Base-by-base conservation (phyloP, 2,888 invertebrate species). In the Tetropium fuscum region DNA sequence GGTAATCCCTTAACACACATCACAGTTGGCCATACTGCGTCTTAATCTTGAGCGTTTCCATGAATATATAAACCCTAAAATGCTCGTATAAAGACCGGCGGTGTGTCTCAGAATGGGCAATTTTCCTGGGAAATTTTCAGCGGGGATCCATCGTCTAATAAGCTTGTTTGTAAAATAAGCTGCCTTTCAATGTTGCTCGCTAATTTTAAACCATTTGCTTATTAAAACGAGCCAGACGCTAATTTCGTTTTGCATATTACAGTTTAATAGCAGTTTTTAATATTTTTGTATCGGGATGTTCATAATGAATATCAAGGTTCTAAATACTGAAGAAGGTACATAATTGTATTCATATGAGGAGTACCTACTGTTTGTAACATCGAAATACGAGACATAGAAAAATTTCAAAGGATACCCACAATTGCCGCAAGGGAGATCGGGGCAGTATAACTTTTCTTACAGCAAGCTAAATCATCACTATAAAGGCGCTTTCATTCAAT, bases 11-110 rank as follows among this genome's bases (percentile, higher is more conserved):
- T 64, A 64, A 67, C 70, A 74, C 75, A 78, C 76, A 77, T 75
- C 75, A 68, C 64, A 74, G 74, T 75, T 73, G 77, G 75, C 74
- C 76, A 71, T 73, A 69, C 72, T 75, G 66, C 74, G 74, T 78
- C 79, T 79, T 79, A 78, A 79, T 78, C 78, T 78, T 76, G 77
- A 77, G 74, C 78, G 78, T 74, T 75, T 71, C 76, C 72, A 71
- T 79, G 79, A 79, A 79, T 79, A 79, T 76, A 77, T 78, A 77
- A 78, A 74, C 60, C 56, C 70, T 69, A 71, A 74, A 76, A 74
- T 69, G 73, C 63, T 72, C 64, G 68, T 68, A 70, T 66, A 73
- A 71, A 71, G 72, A 69, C 70, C 54, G 45, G 41, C 53, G 47
- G 45, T 15, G 22, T 8, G 8, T 3, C 45, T 47, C 30, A 59